A percentile compares a stretch with the other conserved stretches of the same genome.
Conservation (phyloP, 2,797 vertebrate genomes). For the Botia almorhae region DNA sequence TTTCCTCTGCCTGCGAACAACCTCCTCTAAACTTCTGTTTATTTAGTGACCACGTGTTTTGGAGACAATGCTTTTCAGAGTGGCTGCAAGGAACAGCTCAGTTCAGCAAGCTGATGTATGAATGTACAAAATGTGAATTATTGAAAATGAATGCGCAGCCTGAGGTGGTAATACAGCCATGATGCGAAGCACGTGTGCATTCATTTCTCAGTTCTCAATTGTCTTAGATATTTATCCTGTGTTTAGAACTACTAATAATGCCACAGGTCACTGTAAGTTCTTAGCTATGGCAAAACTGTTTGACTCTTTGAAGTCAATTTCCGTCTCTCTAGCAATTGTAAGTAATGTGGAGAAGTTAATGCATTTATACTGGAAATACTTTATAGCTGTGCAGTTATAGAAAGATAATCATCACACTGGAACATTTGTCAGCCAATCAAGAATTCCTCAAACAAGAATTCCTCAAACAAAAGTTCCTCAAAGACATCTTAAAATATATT, state of each 20-base stretch:
- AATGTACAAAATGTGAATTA: not conserved
- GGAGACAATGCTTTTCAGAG: constrained; percentile 72
- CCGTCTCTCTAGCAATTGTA: not conserved
- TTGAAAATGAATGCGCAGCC: not conserved
- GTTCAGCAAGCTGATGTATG: not conserved
- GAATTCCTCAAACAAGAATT: not conserved
- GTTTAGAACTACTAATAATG: not conserved
- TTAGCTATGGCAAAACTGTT: not conserved
- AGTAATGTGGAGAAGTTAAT: not conserved
- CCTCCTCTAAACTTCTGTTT: constrained; percentile 87
- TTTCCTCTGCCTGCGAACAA: constrained; percentile 74
- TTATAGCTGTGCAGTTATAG: not conserved
- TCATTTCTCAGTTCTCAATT: not conserved
- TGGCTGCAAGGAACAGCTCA: constrained; percentile 53
- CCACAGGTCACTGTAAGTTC: not conserved
- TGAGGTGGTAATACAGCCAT: not conserved
- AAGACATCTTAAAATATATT: no score
- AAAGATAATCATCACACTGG: not conserved
- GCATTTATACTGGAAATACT: not conserved
- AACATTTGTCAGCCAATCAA: not conserved
- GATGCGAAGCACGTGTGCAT: not conserved
- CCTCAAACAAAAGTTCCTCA: not conserved
- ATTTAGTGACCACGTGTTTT: constrained; percentile 85
- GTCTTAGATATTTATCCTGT: not conserved
- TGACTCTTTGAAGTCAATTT: not conserved